These are phyloP conservation scores for Balanococcus diminutus DNA, from an alignment of 2,888 invertebrate species.

Conservation along the genomic window DNA sequence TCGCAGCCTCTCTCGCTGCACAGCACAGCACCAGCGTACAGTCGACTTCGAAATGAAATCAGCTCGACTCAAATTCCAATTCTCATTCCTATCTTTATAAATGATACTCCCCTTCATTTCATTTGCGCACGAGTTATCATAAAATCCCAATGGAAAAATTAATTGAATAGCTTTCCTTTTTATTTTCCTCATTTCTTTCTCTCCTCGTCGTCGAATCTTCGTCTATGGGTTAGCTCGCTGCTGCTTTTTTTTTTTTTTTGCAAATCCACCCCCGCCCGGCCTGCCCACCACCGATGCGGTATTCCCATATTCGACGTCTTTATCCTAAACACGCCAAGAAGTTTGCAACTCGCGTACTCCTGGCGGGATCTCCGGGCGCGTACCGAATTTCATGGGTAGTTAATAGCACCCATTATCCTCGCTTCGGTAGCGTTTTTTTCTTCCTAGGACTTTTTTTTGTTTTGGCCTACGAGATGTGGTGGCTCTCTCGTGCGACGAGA, in stretches of 20 bases:
- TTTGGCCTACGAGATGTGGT: too few species aligned
- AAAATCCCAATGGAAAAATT: constrained; percentile 59
- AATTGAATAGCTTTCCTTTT: constrained; percentile 59
- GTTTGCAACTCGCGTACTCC: not conserved
- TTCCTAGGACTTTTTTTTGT: not conserved
- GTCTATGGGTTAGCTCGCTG: too few species aligned
- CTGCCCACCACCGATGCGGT: constrained; percentile 54
- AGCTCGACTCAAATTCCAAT: constrained; percentile 55
- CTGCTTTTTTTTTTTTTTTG: constrained; percentile 52
- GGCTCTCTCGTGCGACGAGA: not conserved
- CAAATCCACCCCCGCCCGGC: constrained; percentile 53
- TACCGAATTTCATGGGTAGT: constrained; percentile 53
- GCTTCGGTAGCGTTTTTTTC: constrained; percentile 36
- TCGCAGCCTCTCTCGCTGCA: not conserved
- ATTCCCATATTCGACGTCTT: constrained; percentile 49
- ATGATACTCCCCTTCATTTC: constrained; percentile 56
- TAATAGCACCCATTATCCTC: constrained; percentile 53
- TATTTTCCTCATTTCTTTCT: constrained; percentile 56
- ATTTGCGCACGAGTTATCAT: constrained; percentile 58
- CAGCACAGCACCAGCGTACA: not conserved
- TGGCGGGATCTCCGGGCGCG: not conserved
- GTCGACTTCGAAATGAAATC: constrained; percentile 53
- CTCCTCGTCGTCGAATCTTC: not conserved
- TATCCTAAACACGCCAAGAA: constrained; percentile 31
- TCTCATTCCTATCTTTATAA: constrained; percentile 55